Base-by-base conservation (phyloP, 2,888 invertebrate species). In the Epirrita christyi region DNA sequence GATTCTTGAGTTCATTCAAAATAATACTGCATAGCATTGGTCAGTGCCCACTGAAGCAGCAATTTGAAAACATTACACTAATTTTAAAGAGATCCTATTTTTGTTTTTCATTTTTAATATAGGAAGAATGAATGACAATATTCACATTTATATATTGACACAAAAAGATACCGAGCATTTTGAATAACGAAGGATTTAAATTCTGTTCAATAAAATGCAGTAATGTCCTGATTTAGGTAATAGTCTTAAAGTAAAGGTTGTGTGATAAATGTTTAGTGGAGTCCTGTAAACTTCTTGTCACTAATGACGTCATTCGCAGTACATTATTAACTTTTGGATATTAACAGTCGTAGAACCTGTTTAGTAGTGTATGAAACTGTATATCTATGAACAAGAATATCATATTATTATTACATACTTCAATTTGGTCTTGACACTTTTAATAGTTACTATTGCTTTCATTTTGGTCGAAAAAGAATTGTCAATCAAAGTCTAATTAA, bases 211-310 rank as follows among this genome's bases (percentile, higher is more conserved):
- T 15, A 10, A 21, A 40, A 15, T 10, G 29, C 34, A 38, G 28
- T 27, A 32, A 45, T 40, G 11, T 40, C 11, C 8, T 41, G 6
- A 14, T 38, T 55, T 5, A n/a, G 43, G 21, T 61, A 55, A 71
- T 76, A 80, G 75, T 75, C 76, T 76, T 73, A 72, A 64, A 64
- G 71, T 76, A 73, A 84, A 72, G 85, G 86, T 88, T 88, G 86
- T 87, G 86, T 84, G 76, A 61, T 63, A 51, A 53, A 61, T 61
- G 57, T 63, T 49, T 59, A 59, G 51, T 46, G 54, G 32, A 51
- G 40, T 61, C 34, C 41, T 38, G 51, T 54, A 38, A 54, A 53
- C 43, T 21, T 29, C 27, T 32, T 56, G 55, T 59, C 50, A 51
- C 32, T 53, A 54, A 56, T 37, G 48, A 38, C 56, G 37, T 38